These are phyloP conservation scores for Prolemur simus DNA, from an alignment of 2,113 vertebrate genomes.

Conservation along the genomic window DNA sequence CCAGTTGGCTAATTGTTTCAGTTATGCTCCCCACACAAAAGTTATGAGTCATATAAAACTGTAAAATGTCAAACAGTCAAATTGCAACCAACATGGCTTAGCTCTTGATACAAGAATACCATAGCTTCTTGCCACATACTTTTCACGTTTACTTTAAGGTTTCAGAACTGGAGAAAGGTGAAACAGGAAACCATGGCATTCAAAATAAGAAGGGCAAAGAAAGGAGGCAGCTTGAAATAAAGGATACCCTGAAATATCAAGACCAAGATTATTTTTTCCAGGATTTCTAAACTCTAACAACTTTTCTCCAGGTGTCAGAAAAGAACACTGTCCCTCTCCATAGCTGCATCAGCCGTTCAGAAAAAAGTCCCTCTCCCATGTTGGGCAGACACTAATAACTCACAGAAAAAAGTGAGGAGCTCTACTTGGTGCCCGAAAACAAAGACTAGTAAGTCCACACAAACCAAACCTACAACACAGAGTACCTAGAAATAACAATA, in stretches of 20 bases:
- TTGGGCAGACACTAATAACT: background rate
- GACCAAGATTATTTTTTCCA: background rate
- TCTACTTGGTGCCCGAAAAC: background rate
- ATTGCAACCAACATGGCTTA: background rate
- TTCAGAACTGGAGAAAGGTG: background rate
- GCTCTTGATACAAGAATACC: constrained; percentile 20
- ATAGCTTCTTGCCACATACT: background rate
- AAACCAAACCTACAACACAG: background rate
- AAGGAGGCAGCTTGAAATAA: constrained; percentile 17
- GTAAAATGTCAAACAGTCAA: constrained; percentile 25
- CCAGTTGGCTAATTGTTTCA: constrained; percentile 14
- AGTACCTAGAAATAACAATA: background rate
- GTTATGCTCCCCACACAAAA: background rate
- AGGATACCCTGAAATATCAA: background rate
- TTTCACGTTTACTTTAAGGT: constrained; percentile 19
- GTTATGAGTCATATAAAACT: background rate
- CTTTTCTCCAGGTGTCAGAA: background rate
- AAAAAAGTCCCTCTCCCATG: background rate
- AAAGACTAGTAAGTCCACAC: background rate
- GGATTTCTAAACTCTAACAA: constrained; percentile 15
- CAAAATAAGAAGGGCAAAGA: background rate
- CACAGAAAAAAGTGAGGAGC: background rate
- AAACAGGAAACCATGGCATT: background rate
- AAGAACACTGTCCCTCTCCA: background rate
- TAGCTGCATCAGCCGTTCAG: background rate